phyloP scores from a whole-genome alignment of 2,888 invertebrate genomes.

The Thyatira batis region DNA sequence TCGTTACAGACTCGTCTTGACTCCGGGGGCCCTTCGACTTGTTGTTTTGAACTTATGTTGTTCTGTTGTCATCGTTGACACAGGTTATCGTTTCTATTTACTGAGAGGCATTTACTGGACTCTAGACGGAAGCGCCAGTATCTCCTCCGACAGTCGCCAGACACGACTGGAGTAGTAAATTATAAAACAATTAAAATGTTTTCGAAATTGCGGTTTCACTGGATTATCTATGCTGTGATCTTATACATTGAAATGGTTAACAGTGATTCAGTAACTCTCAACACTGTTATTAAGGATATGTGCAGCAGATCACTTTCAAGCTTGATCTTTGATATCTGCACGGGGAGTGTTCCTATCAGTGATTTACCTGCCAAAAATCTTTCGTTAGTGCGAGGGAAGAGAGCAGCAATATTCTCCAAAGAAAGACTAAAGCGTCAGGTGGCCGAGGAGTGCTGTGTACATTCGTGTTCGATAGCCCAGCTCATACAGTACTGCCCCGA shows the following conservation, averaged over 20 bases:
- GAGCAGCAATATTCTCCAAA: constrained; percentile 48
- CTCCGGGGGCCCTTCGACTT: constrained; percentile 58
- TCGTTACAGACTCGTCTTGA: constrained; percentile 60
- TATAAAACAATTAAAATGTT: constrained; percentile 47
- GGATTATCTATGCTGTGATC: constrained; percentile 45
- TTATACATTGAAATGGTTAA: constrained; percentile 42
- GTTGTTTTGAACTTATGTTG: constrained; percentile 77
- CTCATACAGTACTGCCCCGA: constrained; percentile 69
- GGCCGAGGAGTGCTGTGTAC: constrained; percentile 60
- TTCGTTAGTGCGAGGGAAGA: constrained; percentile 48
- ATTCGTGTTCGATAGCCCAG: constrained; percentile 58
- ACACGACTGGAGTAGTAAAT: constrained; percentile 28
- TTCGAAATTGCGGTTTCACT: constrained; percentile 34
- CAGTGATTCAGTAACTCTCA: constrained; percentile 48
- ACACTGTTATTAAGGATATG: constrained; percentile 45
- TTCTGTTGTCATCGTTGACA: constrained; percentile 70
- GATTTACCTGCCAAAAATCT: constrained; percentile 43
- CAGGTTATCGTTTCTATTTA: constrained; percentile 77
- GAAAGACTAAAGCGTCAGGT: constrained; percentile 54
- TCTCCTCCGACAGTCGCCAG: constrained; percentile 41
- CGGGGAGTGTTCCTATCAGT: constrained; percentile 42
- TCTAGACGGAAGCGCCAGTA: constrained; percentile 72
- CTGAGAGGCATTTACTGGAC: constrained; percentile 54
- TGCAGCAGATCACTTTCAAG: constrained; percentile 55
- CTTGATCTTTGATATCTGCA: constrained; percentile 55